phyloP scores from a whole-genome alignment of 2,797 vertebrate species.

The Phyllotis vaccarum region DNA sequence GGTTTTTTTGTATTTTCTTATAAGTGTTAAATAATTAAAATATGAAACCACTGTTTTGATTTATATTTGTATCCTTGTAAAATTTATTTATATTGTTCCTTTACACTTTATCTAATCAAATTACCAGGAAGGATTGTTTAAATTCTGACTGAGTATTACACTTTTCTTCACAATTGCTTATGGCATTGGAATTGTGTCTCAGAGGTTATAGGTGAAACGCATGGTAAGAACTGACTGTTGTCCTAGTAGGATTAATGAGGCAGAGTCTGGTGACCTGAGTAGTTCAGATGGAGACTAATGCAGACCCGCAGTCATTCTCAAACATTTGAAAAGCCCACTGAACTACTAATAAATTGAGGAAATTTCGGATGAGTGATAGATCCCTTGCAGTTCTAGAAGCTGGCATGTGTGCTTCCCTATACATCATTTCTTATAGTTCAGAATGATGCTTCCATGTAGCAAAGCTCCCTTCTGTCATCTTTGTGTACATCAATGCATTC shows the following conservation, averaged over 20 bases:
- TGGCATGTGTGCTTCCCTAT: background rate
- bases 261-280: background rate
- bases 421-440: background rate
- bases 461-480: too few species aligned
- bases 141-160: background rate
- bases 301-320: background rate
- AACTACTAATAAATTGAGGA: background rate
- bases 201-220: background rate
- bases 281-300: background rate
- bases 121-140: constrained; percentile 19
- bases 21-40: constrained; percentile 35
- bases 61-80: background rate
- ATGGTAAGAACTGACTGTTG: background rate
- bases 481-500: background rate
- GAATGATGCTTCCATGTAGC: background rate
- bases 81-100: background rate
- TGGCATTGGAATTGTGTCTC: background rate
- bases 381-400: background rate
- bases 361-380: background rate
- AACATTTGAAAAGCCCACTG: background rate
- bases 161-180: background rate
- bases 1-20: background rate
- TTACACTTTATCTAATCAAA: background rate
- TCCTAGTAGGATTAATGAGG: background rate
- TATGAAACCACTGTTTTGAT: background rate